Base-by-base conservation (phyloP, 2,113 vertebrate species). In the Aegithalos caudatus region DNA sequence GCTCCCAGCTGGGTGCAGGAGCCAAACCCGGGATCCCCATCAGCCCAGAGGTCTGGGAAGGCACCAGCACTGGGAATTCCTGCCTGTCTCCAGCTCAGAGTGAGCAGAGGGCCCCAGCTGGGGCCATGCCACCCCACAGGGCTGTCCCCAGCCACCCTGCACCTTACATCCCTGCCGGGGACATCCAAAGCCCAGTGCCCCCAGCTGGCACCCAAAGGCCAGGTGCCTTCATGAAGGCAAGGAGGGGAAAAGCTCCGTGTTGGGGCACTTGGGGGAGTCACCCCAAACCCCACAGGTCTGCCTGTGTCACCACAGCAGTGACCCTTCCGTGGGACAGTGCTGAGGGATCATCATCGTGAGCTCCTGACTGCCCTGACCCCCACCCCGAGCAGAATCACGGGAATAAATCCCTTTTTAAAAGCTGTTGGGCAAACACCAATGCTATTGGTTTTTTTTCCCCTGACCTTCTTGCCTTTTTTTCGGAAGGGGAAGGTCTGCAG, bases 401-500 rank as follows among this genome's bases (percentile, higher is more conserved):
- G 22, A 69, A 90, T 28, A 72, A 93, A 93, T 33, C 92, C n/a
- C 3, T 29, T 62, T 51, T 27, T 24, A 11, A 54, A 81, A 88
- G 61, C 70, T 44, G 25, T 14, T 48, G 60, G 90, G 35, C 50
- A 95, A 96, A 95, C 88, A 90, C 45, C 60, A 20, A 8, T 3
- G 23, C 87, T 82, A 13, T 90, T 54, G 8, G 10, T 10, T 17
- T 16, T 90, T 92, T 92, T 73, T 51, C 15, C 11, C 14, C n/a
- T 64, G 48, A 86, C 67, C 81, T 93, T 84, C 62, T 56, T 21
- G 18, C 15, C 9, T 53, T 31, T 35, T 37, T 7, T 17, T 2
- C 1, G 1, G 76, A 90, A 81, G 47, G 92, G 74, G 94, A 93
- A 96, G 89, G 86, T 72, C 90, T 92, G 96, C 57, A 56, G 92